Percentiles rank a stretch among this genome's conserved stretches.
phyloP scores from a whole-genome alignment of 2,797 vertebrate genomes.

The Chelidonichthys spinosus region DNA sequence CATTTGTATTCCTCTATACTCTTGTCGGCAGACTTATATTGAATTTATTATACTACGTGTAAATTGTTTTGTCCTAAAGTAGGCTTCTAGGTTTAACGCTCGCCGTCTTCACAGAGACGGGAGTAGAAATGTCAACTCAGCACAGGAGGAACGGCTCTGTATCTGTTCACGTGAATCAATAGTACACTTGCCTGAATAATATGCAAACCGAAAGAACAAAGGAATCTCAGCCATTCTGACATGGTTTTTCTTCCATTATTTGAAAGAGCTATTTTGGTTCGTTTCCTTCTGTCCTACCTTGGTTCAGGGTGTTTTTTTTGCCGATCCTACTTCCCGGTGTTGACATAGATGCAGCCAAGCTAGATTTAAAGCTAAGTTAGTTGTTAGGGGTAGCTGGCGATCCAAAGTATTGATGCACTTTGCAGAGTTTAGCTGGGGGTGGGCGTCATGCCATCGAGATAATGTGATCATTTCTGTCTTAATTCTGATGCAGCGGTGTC shows the following conservation, averaged over 20 bases:
- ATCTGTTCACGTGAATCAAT: slow-evolving; percentile 61
- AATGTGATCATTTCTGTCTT: slow-evolving; percentile 51
- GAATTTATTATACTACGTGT: slow-evolving; percentile 48
- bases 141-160: slow-evolving; percentile 62
- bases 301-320: slow-evolving; percentile 36
- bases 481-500: slow-evolving; percentile 42
- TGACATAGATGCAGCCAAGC: slow-evolving; percentile 39
- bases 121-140: slow-evolving; percentile 57
- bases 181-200: slow-evolving; percentile 72
- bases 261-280: slow-evolving; percentile 54
- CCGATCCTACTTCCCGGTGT: slow-evolving; percentile 40
- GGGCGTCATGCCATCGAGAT: slow-evolving; percentile 34
- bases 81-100: slow-evolving; percentile 59
- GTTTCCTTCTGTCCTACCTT: slow-evolving; percentile 28
- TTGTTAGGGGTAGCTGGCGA: slow-evolving; percentile 56
- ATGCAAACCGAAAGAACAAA: slow-evolving; percentile 83
- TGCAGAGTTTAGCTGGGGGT: slow-evolving; percentile 60
- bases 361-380: slow-evolving; percentile 45
- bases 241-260: slow-evolving; percentile 71
- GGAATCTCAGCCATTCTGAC: slow-evolving; percentile 81
- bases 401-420: slow-evolving; percentile 81
- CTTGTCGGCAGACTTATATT: slow-evolving; percentile 60
- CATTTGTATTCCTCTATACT: slow-evolving; percentile 64
- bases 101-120: slow-evolving; percentile 41
- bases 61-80: slow-evolving; percentile 66